Conservation (phyloP, 2,797 vertebrate species). For the Ciconia nigra region DNA sequence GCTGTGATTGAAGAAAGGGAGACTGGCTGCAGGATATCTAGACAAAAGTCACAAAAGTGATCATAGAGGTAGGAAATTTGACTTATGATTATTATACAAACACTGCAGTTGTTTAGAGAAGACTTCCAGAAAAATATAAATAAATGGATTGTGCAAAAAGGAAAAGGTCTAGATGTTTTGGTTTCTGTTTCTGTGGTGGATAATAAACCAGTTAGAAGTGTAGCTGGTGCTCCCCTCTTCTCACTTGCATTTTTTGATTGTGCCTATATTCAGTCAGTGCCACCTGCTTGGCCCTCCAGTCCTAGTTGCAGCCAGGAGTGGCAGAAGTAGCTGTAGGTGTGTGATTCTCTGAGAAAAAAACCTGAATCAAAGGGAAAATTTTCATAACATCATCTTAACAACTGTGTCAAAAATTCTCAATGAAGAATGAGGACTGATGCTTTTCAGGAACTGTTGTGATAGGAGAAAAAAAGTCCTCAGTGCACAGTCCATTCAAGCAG, state of each 20-base stretch:
- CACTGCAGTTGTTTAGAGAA: not conserved
- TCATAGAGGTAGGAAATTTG: not conserved
- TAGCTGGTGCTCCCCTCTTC: not conserved
- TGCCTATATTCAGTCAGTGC: accelerated
- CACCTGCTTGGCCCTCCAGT: not conserved
- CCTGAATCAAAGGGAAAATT: not conserved
- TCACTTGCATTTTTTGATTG: not conserved
- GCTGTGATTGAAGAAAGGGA: not conserved
- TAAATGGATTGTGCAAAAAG: not conserved
- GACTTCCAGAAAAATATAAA: not conserved
- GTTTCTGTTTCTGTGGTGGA: not conserved
- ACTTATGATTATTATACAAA: not conserved
- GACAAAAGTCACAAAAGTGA: not conserved
- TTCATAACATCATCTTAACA: not conserved
- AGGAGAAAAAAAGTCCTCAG: not conserved
- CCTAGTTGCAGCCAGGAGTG: not conserved
- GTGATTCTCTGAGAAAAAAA: not conserved
- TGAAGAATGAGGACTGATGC: not conserved
- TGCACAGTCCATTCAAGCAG: not conserved
- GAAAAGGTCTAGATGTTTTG: not conserved
- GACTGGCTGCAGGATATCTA: not conserved
- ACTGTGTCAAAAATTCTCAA: not conserved
- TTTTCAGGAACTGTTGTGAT: not conserved
- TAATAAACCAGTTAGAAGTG: not conserved
- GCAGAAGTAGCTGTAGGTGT: not conserved